These are phyloP conservation scores for Hydractinia symbiolongicarpus DNA, from an alignment of 30 jellyfish, hydroid and myxozoan genomes.

Conservation along the genomic window DNA sequence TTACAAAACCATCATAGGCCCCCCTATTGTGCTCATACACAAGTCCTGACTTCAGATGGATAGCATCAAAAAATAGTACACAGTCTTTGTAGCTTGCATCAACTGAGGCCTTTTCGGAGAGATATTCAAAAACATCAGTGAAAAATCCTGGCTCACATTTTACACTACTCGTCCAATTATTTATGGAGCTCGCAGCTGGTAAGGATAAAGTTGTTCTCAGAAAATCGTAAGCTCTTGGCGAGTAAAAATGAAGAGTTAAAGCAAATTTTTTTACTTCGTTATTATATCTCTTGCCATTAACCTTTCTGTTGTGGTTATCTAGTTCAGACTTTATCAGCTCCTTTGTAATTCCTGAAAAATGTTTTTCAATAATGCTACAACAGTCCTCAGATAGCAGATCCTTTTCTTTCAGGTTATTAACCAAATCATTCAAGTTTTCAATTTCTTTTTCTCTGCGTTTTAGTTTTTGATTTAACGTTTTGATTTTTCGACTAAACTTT, in stretches of 20 bases:
- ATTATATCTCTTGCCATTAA: slow-evolving; percentile 26
- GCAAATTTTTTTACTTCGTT: slow-evolving; percentile 50
- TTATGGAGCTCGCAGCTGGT: slow-evolving; percentile 44
- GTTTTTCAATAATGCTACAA: neutral
- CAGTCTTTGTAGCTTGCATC: slow-evolving; percentile 13
- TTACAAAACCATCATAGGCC: slow-evolving; percentile 15
- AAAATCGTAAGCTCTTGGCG: slow-evolving; percentile 48
- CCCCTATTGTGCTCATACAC: neutral
- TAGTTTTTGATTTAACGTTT: neutral
- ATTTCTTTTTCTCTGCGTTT: neutral
- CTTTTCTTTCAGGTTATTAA: neutral
- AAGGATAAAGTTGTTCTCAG: slow-evolving; percentile 28
- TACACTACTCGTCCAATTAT: slow-evolving; percentile 40
- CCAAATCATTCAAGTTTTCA: neutral
- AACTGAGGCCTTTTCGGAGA: slow-evolving; percentile 10
- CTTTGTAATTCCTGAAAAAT: slow-evolving; percentile 31
- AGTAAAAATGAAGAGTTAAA: slow-evolving; percentile 41
- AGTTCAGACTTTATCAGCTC: slow-evolving; percentile 12
- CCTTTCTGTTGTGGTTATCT: neutral
- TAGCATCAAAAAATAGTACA: slow-evolving; percentile 21
- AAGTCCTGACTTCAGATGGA: slow-evolving; percentile 14
- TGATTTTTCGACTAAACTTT: neutral
- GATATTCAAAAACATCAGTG: neutral
- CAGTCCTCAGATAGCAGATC: neutral
- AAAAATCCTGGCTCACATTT: slow-evolving; percentile 64